Percentiles rank a stretch among this genome's conserved stretches.
phyloP scores from a whole-genome alignment of 2,888 invertebrate species.

The Glaucopsyche alexis region DNA sequence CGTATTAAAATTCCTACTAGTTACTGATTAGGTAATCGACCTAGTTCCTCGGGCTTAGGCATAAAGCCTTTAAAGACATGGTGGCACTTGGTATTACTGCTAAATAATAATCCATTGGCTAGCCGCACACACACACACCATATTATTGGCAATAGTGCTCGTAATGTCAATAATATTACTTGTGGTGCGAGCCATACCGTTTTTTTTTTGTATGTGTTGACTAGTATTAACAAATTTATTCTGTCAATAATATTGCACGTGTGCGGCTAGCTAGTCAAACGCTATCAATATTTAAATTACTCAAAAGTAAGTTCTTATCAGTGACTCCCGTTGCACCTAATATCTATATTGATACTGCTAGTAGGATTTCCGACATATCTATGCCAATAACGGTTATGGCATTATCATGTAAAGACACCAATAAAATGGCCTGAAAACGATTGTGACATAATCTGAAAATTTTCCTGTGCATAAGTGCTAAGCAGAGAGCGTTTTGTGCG shows the following conservation, averaged over 20 bases:
- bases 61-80: neutral
- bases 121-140: no score
- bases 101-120: neutral
- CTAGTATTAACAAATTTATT: no score
- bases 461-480: constrained; percentile 48
- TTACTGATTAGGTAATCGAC: no score
- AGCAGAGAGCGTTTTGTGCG: neutral
- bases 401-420: constrained; percentile 48
- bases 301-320: neutral
- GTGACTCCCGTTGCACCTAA: neutral
- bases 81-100: neutral
- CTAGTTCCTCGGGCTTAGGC: neutral
- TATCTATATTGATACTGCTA: constrained; percentile 8
- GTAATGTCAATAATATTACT: no score
- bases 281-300: constrained; percentile 10
- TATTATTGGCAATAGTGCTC: no score
- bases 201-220: no score
- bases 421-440: constrained; percentile 53
- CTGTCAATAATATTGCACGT: no score
- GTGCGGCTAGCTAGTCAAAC: no score
- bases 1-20: no score
- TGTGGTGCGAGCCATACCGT: no score
- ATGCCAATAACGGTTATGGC: constrained; percentile 42
- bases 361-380: constrained; percentile 34
- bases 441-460: constrained; percentile 60